A percentile compares a stretch with the other conserved stretches of the same genome.
phyloP scores from a whole-genome alignment of 2,113 vertebrate species.

The Crotophaga sulcirostris region DNA sequence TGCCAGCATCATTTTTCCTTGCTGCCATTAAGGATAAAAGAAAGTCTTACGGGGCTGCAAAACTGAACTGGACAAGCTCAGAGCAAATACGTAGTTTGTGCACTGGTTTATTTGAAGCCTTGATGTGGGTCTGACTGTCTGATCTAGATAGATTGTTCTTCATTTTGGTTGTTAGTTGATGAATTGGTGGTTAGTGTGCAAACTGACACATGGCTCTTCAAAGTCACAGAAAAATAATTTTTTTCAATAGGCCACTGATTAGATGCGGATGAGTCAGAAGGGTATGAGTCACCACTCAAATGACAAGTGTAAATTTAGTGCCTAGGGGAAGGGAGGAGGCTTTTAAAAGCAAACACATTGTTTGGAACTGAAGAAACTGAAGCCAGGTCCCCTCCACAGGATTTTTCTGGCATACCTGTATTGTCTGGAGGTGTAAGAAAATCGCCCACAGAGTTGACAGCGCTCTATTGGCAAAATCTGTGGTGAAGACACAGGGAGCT shows the following conservation, averaged over 20 bases:
- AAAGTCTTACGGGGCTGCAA: neutral
- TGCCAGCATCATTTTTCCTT: neutral
- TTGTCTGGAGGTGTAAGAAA: conserved; percentile 51
- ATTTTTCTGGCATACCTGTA: conserved; percentile 23
- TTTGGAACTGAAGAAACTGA: conserved; percentile 20
- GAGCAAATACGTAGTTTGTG: neutral
- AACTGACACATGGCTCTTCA: conserved; percentile 50
- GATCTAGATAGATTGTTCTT: conserved; percentile 15
- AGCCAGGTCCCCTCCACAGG: conserved; percentile 23
- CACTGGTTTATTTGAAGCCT: neutral
- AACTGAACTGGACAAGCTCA: neutral
- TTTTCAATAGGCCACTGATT: conserved; percentile 67
- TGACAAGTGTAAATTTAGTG: conserved; percentile 63
- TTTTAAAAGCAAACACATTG: conserved; percentile 52
- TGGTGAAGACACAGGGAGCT: neutral
- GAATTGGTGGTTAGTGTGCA: conserved; percentile 31
- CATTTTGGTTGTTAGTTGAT: neutral
- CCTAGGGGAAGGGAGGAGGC: conserved; percentile 16
- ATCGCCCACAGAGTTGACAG: neutral
- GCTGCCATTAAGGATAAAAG: neutral
- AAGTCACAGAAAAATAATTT: conserved; percentile 36
- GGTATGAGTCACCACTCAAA: conserved; percentile 64
- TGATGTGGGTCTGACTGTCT: neutral
- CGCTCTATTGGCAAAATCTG: conserved; percentile 4
- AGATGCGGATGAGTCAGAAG: conserved; percentile 61